Conservation (phyloP, 92 coral and sea anemone genomes). For the Micromussa lordhowensis region DNA sequence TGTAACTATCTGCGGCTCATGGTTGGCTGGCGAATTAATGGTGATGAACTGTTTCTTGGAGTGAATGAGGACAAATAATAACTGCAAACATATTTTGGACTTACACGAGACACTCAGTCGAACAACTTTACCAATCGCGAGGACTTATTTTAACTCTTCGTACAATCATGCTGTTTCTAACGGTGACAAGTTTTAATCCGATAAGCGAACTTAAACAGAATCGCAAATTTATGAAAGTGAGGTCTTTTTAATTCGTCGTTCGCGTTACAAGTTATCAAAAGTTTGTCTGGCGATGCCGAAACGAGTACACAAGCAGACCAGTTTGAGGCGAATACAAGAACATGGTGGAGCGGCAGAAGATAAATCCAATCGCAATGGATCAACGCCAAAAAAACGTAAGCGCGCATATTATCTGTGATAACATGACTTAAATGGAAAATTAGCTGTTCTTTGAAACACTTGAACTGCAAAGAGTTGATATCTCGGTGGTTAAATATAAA, state of each 20-base stretch:
- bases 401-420: background rate
- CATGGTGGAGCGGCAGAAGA: background rate
- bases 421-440: background rate
- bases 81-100: background rate
- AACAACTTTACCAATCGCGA: background rate
- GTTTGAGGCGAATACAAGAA: background rate
- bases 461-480: background rate
- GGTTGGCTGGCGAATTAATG: constrained; percentile 17
- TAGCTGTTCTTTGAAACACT: too few relatives aligned
- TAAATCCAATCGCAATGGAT: constrained; percentile 9
- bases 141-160: background rate
- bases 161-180: background rate
- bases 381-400: constrained; percentile 18
- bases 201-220: background rate
- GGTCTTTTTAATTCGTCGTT: background rate
- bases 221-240: background rate
- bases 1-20: background rate
- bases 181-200: background rate
- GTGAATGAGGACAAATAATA: background rate
- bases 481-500: too few relatives aligned
- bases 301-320: background rate
- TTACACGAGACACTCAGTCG: background rate
- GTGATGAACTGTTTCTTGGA: background rate
- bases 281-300: constrained; percentile 23
- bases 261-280: background rate